phyloP scores from a whole-genome alignment of 2,888 invertebrate species.

The Eupeodes luniger region DNA sequence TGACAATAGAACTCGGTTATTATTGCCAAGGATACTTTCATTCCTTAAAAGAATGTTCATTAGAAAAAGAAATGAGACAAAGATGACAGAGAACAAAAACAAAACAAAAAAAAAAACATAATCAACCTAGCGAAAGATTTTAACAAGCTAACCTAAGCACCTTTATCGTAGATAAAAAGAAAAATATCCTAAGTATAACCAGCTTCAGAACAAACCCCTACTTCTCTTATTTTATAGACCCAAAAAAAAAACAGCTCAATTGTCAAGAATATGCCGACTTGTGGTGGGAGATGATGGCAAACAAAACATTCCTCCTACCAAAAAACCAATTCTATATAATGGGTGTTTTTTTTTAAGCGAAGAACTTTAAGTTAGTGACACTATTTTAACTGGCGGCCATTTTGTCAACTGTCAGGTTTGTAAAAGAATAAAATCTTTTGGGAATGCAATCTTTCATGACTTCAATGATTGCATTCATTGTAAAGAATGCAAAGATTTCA shows the following conservation, averaged over 20 bases:
- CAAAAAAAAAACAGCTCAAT: conserved; percentile 10
- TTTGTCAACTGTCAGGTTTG: too few relatives aligned
- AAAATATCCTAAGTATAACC: neutral
- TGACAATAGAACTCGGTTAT: conserved; percentile 57
- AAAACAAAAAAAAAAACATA: conserved; percentile 24
- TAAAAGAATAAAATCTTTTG: too few relatives aligned
- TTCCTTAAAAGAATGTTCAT: conserved; percentile 26
- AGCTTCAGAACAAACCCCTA: neutral
- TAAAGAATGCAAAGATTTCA: too few relatives aligned
- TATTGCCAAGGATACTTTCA: conserved; percentile 38
- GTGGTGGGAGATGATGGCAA: neutral
- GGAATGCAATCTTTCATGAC: too few relatives aligned
- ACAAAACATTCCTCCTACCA: conserved; percentile 22
- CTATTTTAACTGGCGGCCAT: too few relatives aligned
- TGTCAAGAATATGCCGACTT: conserved; percentile 13
- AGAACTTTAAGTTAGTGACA: too few relatives aligned
- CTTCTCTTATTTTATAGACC: neutral
- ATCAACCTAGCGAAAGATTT: conserved; percentile 64
- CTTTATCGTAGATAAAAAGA: neutral
- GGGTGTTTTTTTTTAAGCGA: too few relatives aligned
- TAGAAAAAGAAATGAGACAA: conserved; percentile 15
- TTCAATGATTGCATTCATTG: too few relatives aligned
- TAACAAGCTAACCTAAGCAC: conserved; percentile 50
- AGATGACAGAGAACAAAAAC: neutral
- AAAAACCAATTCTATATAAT: conserved; percentile 24